Conservation (phyloP, 2,113 vertebrate species). For the Tor tambroides region DNA sequence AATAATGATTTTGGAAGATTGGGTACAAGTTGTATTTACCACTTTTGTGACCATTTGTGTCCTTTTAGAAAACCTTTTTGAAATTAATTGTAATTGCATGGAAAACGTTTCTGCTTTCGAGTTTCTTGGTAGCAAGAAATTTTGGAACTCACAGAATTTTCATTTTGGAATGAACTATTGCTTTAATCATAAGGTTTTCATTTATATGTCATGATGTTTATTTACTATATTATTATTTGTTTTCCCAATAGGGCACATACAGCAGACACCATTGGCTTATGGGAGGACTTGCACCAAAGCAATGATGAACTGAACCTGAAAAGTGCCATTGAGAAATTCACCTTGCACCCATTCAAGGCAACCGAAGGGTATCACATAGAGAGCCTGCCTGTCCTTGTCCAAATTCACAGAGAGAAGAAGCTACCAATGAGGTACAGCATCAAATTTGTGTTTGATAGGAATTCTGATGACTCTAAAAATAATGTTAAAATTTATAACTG, state of each 20-base stretch:
- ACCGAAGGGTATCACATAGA: constrained; percentile 82
- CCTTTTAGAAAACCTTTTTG: background rate
- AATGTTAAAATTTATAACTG: too few relatives aligned
- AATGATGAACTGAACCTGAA: constrained; percentile 72
- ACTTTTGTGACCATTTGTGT: background rate
- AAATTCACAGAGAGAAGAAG: constrained; percentile 77
- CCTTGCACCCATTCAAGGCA: constrained; percentile 85
- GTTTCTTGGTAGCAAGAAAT: background rate
- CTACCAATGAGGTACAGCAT: constrained; percentile 74
- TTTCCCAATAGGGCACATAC: constrained; percentile 81
- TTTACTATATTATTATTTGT: background rate
- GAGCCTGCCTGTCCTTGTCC: constrained; percentile 81
- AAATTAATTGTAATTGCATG: background rate
- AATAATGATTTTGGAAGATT: background rate
- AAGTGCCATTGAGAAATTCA: constrained; percentile 81
- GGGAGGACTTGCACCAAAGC: constrained; percentile 80
- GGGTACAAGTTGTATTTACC: background rate
- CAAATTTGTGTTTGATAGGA: background rate
- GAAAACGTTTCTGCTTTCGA: background rate
- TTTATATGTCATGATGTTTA: background rate
- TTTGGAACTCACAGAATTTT: too few relatives aligned
- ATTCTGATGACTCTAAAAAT: background rate
- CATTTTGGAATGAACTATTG: too few relatives aligned
- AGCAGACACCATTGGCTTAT: constrained; percentile 81
- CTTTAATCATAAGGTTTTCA: background rate